These are phyloP conservation scores for Vombatus ursinus DNA, from an alignment of 2,113 vertebrate genomes.

Conservation along the genomic window DNA sequence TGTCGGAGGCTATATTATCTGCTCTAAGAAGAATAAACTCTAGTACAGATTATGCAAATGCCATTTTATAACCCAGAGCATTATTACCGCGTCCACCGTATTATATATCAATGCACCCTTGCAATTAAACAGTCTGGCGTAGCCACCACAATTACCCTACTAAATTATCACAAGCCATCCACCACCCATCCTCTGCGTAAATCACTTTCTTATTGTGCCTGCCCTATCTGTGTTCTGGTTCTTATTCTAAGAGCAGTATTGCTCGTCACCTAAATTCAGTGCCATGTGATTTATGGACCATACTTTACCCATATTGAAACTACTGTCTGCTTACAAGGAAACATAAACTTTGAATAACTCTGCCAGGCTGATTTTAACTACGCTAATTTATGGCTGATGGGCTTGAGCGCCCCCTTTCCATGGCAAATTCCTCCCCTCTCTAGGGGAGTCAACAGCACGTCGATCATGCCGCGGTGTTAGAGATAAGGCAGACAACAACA, in stretches of 20 bases:
- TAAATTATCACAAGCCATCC: constrained; percentile 80
- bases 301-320: constrained; percentile 64
- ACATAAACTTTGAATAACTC: constrained; percentile 65
- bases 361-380: constrained; percentile 69
- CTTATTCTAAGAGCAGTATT: constrained; percentile 68
- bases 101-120: constrained; percentile 64
- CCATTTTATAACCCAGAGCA: constrained; percentile 48
- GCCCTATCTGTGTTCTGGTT: constrained; percentile 19
- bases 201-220: constrained; percentile 73
- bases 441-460: background rate
- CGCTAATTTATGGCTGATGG: constrained; percentile 72
- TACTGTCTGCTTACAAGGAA: constrained; percentile 64
- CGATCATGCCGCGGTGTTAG: accelerated
- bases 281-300: constrained; percentile 70
- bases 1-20: constrained; percentile 37
- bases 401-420: background rate
- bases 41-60: constrained; percentile 68
- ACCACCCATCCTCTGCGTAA: constrained; percentile 65
- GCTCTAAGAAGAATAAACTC: constrained; percentile 48
- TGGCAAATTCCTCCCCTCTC: constrained; percentile 8
- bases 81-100: constrained; percentile 64
- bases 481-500: constrained; percentile 6
- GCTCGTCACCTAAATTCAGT: constrained; percentile 72
- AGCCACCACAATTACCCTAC: constrained; percentile 69
- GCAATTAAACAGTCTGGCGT: constrained; percentile 71